These are phyloP conservation scores for Stenodema calcarata DNA, from an alignment of 2,888 invertebrate genomes.

Conservation along the genomic window DNA sequence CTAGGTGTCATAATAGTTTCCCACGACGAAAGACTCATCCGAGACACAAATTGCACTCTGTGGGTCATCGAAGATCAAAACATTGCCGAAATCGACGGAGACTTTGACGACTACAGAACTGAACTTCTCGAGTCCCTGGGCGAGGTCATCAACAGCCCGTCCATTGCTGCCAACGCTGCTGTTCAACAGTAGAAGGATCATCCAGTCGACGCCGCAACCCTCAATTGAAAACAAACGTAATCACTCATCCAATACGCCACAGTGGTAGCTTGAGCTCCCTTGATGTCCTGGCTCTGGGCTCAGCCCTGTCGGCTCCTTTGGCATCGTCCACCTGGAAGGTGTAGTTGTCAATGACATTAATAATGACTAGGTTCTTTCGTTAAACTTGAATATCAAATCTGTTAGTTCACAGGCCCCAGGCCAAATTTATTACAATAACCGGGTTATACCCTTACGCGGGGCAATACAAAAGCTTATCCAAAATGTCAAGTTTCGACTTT, in stretches of 20 bases:
- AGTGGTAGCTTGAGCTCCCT: background rate
- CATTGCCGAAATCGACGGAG: conserved; percentile 95
- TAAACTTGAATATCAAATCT: too few species aligned
- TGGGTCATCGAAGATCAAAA: conserved; percentile 96
- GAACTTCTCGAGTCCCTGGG: conserved; percentile 95
- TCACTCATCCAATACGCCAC: background rate
- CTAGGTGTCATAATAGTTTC: conserved; percentile 72
- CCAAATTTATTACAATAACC: background rate
- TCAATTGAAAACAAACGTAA: background rate
- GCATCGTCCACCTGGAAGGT: too few species aligned
- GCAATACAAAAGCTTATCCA: too few species aligned
- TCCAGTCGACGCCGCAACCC: background rate
- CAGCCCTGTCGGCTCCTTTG: too few species aligned
- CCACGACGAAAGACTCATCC: conserved; percentile 81
- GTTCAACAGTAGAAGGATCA: conserved; percentile 47
- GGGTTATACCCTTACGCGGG: too few species aligned
- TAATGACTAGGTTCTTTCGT: too few species aligned
- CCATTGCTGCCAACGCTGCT: conserved; percentile 83
- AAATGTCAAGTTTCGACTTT: too few species aligned
- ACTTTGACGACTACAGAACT: conserved; percentile 97
- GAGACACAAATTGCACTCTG: conserved; percentile 93
- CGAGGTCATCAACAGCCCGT: conserved; percentile 91
- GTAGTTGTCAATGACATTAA: too few species aligned
- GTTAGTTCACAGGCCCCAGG: too few species aligned
- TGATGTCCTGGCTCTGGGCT: too few species aligned